Base-by-base conservation (phyloP, 1,140 invertebrate species). In the Tetragonula clypearis region DNA sequence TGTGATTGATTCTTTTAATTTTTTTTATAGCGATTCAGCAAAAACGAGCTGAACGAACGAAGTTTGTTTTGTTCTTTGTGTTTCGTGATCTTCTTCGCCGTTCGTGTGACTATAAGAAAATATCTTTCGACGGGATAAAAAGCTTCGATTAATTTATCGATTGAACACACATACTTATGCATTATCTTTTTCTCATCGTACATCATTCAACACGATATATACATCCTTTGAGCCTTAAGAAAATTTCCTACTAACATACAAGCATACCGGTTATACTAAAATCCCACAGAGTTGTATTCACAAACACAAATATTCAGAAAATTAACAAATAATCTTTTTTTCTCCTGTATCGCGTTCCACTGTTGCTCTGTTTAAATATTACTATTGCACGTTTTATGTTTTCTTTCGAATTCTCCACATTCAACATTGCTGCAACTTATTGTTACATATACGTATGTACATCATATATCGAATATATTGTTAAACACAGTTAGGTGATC, bases 141-240 rank as follows among this genome's bases (percentile, higher is more conserved):
- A 82, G 62, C 84, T 90, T 85, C 69, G 66, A 82, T 49, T 78
- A 60, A 87, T 30, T 76, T 26, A 72, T 71, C 87, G 85, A 79
- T 79, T 87, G 85, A 90, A 90, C 85, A 89, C 88, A 83, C 78
- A 82, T 79, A 88, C 69, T 85, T 82, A 35, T 35, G 82, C 56
- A 87, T 89, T 82, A 53, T 55, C 12, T 35, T 77, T n/a, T 23
- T 62, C 41, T 80, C 75, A 77, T 35, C 65, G n/a, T 74, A 72
- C 53, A 82, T 26, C 58, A 77, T 72, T 82, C 60, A 55, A 26
- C 65, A 58, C 41, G 19, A 49, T 81, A 81, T 85, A 75, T 60
- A 85, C 62, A 85, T 30, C 19, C 41, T 56, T 56, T 15, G n/a
- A 60, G 19, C 26, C 35, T 81, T 17, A 85, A 81, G 60, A 82